Base-by-base conservation (phyloP, 2,113 vertebrate species). In the Fulmarus glacialis region DNA sequence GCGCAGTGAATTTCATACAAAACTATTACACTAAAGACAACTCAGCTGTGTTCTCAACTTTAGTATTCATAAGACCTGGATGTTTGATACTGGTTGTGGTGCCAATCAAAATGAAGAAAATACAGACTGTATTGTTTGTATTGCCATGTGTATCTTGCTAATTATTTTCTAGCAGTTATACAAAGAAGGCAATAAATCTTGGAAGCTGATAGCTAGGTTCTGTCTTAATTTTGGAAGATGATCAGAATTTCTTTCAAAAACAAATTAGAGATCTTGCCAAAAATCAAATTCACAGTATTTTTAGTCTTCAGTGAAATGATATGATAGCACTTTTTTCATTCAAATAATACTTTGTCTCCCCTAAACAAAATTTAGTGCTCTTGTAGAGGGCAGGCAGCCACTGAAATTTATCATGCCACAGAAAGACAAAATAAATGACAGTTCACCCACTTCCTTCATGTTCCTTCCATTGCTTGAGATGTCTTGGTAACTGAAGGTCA, bases 191-290 rank as follows among this genome's bases (percentile, higher is more conserved):
- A 78, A 16, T 87, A 73, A 53, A 89, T 90, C 77, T 95, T 96
- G 90, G 95, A 97, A 95, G 67, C 77, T 40, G n/a, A 56, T 89
- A 66, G n/a, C 82, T 58, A 58, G 74, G 75, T 77, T 93, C 79
- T 93, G 59, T 78, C 72, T 89, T 84, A 62, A 58, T 84, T 94
- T 90, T 95, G 90, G 90, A 93, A 67, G 56, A 78, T 52, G 60
- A 79, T 93, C 71, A 96, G 82, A 38, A 71, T 92, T 94, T 81
- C 63, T 86, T 70, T 66, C 55, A 50, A 70, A 93, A 95, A 53
- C 62, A 93, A 73, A 56, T 78, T 10, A 4, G 42, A 40, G 27
- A 67, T 66, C 11, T 80, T 63, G 58, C 88, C 86, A 95, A 12
- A 94, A 88, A 63, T 79, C 2, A 68, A 71, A 67, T 64, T 36